phyloP scores from a whole-genome alignment of 2,888 invertebrate genomes.

The Yponomeuta plumbellus region DNA sequence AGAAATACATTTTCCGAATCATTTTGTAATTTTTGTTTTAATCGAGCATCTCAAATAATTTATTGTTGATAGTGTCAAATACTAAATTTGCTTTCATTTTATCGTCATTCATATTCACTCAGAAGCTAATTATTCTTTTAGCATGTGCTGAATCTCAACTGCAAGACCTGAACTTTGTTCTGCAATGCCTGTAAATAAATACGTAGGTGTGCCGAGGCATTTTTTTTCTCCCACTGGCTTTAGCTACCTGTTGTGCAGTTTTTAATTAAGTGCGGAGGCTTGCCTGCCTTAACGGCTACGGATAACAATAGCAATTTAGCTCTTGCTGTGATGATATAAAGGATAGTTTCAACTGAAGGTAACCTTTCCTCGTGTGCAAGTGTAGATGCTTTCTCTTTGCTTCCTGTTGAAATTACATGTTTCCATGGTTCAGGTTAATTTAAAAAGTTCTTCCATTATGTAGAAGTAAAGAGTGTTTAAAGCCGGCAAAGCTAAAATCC shows the following conservation, averaged over 20 bases:
- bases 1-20: no score
- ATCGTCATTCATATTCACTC: slow-evolving; percentile 17
- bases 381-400: background rate
- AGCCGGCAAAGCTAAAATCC: background rate
- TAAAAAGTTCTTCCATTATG: background rate
- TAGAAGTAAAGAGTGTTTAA: background rate
- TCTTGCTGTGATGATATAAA: slow-evolving; percentile 35
- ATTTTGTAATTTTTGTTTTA: no score
- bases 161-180: background rate
- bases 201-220: background rate
- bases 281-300: slow-evolving; percentile 26
- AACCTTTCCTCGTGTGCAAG: background rate
- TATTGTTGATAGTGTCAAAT: no score
- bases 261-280: slow-evolving; percentile 60
- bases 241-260: slow-evolving; percentile 68
- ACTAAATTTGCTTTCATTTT: no score
- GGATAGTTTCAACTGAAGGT: slow-evolving; percentile 29
- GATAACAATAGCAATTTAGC: slow-evolving; percentile 29
- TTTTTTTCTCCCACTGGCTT: slow-evolving; percentile 32
- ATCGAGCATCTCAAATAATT: no score
- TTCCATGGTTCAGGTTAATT: background rate
- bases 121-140: background rate
- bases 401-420: background rate
- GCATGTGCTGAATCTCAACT: background rate
- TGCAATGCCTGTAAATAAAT: background rate